Conservation (phyloP, 2,888 invertebrate genomes). For the Cerastis leucographa region DNA sequence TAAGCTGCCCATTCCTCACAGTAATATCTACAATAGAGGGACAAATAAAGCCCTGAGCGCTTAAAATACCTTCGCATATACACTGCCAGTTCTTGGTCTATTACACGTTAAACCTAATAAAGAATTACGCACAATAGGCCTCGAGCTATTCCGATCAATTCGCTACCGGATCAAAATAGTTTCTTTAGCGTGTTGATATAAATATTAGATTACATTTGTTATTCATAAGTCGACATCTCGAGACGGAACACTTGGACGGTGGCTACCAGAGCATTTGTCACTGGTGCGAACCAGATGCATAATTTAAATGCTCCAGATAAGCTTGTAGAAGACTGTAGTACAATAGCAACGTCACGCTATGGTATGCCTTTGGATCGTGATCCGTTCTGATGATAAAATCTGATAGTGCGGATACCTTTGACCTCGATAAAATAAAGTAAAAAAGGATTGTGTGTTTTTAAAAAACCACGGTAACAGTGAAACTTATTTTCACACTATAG, state of each 20-base stretch:
- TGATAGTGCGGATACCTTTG: slow-evolving; percentile 18
- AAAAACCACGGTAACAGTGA: too few relatives aligned
- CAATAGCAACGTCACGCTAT: slow-evolving; percentile 34
- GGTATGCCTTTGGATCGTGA: slow-evolving; percentile 36
- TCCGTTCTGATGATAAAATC: slow-evolving; percentile 30
- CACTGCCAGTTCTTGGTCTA: slow-evolving; percentile 18
- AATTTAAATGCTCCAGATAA: slow-evolving; percentile 46
- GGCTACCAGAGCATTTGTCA: slow-evolving; percentile 56
- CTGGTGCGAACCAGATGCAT: slow-evolving; percentile 63
- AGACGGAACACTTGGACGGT: slow-evolving; percentile 77
- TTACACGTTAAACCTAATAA: slow-evolving; percentile 22
- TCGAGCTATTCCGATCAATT: slow-evolving; percentile 74
- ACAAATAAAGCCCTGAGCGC: background rate
- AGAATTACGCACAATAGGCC: slow-evolving; percentile 67
- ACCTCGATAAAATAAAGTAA: slow-evolving; percentile 16
- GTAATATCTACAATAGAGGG: background rate
- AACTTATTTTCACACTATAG: too few relatives aligned
- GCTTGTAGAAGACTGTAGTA: slow-evolving; percentile 44
- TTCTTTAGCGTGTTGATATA: slow-evolving; percentile 79
- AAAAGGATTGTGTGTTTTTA: too few relatives aligned
- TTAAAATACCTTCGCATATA: background rate
- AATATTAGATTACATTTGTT: slow-evolving; percentile 82
- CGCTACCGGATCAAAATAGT: slow-evolving; percentile 85
- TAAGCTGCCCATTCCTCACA: background rate
- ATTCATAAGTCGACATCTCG: slow-evolving; percentile 75